phyloP scores from a whole-genome alignment of 2,113 vertebrate species.

The Rhineura floridana region DNA sequence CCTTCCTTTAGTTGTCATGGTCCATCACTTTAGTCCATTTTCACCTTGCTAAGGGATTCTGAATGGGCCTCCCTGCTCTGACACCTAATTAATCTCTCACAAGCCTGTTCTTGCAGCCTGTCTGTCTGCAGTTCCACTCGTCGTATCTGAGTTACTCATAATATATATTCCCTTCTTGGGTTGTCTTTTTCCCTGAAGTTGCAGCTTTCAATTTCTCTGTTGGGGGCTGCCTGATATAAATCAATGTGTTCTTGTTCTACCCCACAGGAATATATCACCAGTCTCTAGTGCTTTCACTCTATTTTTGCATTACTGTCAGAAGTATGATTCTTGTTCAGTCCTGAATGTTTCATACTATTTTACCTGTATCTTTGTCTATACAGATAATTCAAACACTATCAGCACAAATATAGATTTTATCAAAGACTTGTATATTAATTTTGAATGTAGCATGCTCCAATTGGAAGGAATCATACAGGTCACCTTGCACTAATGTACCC shows the following conservation, averaged over 20 bases:
- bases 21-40: slow-evolving; percentile 76
- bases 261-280: background rate
- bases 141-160: slow-evolving; percentile 32
- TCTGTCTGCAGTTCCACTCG: slow-evolving; percentile 45
- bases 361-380: background rate
- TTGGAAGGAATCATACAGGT: background rate
- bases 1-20: slow-evolving; percentile 55
- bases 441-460: background rate
- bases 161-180: slow-evolving; percentile 24
- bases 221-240: background rate
- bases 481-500: background rate
- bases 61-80: slow-evolving; percentile 63
- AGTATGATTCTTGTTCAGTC: background rate
- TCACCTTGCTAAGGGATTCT: slow-evolving; percentile 71
- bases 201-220: slow-evolving; percentile 13
- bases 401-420: background rate
- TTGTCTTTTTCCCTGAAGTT: slow-evolving; percentile 41
- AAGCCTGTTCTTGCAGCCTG: slow-evolving; percentile 62
- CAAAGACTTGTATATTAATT: background rate
- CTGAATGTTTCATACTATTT: background rate
- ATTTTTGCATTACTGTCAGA: background rate
- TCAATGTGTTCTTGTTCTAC: background rate
- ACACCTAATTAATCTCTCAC: slow-evolving; percentile 76
- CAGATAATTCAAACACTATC: background rate
- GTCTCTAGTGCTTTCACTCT: background rate